A percentile compares a stretch with the other conserved stretches of the same genome.
Evolutionary conservation across 2,797 vertebrate species (phyloP).

Genomic region (Distichodus sexfasciatus): DNA sequence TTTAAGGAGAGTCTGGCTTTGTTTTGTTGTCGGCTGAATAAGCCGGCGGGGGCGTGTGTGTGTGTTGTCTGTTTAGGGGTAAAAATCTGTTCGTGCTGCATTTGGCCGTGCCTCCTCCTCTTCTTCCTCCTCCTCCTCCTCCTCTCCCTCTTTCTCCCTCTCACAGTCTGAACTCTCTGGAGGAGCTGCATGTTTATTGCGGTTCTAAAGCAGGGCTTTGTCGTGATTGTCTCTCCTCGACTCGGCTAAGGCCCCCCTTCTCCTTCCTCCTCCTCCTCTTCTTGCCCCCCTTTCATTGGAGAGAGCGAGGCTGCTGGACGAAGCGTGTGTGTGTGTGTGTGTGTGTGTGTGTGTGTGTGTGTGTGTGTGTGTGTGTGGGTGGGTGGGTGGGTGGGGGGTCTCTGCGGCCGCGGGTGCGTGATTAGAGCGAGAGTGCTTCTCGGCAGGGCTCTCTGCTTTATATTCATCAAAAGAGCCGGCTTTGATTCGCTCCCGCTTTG

Average conservation of each 20-base stretch:
- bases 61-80: slow-evolving; percentile 51
- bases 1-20: slow-evolving; percentile 35
- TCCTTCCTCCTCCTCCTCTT: slow-evolving; percentile 67
- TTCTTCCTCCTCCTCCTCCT: slow-evolving; percentile 36
- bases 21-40: slow-evolving; percentile 37
- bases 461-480: slow-evolving; percentile 86
- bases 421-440: slow-evolving; percentile 79
- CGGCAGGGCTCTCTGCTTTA: slow-evolving; percentile 82
- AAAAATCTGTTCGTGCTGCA: slow-evolving; percentile 59
- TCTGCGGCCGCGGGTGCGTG: slow-evolving; percentile 71
- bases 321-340: too few relatives aligned
- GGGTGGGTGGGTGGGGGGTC: slow-evolving; percentile 39
- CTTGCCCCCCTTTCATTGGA: slow-evolving; percentile 74
- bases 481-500: slow-evolving; percentile 84
- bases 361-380: too few relatives aligned
- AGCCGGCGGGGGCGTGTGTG: slow-evolving; percentile 48
- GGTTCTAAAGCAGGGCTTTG: slow-evolving; percentile 77
- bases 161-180: slow-evolving; percentile 65
- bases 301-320: too few relatives aligned
- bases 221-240: slow-evolving; percentile 69
- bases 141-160: slow-evolving; percentile 5
- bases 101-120: slow-evolving; percentile 44
- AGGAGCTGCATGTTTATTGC: slow-evolving; percentile 78
- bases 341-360: too few relatives aligned
- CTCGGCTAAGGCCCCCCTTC: slow-evolving; percentile 47